Percentiles rank a stretch among this genome's conserved stretches.
phyloP scores from a whole-genome alignment of 1,140 invertebrate species.

The Rhyacophila brunnea region DNA sequence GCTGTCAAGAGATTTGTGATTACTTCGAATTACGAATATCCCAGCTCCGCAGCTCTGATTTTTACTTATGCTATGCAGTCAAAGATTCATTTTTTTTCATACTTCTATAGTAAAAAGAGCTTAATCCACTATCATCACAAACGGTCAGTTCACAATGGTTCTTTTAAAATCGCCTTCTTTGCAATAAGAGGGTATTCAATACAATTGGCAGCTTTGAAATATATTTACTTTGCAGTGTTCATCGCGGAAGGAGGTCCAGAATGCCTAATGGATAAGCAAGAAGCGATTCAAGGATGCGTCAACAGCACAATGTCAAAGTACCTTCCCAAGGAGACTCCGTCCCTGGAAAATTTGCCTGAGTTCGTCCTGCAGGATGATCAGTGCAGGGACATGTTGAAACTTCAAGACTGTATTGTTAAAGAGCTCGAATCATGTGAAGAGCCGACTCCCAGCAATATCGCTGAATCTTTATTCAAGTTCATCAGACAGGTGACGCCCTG shows the following conservation, averaged over 20 bases:
- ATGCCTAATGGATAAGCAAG: constrained; percentile 63
- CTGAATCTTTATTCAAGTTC: constrained; percentile 74
- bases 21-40: no score
- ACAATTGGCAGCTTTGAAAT: no score
- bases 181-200: no score
- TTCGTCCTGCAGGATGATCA: constrained; percentile 49
- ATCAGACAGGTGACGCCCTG: constrained; percentile 70
- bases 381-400: constrained; percentile 57
- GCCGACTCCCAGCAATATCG: constrained; percentile 75
- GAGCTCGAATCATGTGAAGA: constrained; percentile 67
- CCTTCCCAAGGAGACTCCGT: constrained; percentile 46
- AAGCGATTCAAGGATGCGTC: constrained; percentile 61
- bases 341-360: constrained; percentile 53
- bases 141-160: no score
- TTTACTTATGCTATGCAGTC: no score
- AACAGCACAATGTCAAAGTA: constrained; percentile 59
- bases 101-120: no score
- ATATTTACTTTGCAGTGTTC: constrained; percentile 66
- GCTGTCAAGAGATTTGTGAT: no score
- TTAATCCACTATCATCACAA: no score
- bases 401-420: constrained; percentile 64
- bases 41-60: no score
- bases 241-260: constrained; percentile 75
- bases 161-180: no score
- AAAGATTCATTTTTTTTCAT: no score